Evolutionary conservation across 2,888 invertebrate genomes (phyloP).

Genomic region (Spodoptera picta): DNA sequence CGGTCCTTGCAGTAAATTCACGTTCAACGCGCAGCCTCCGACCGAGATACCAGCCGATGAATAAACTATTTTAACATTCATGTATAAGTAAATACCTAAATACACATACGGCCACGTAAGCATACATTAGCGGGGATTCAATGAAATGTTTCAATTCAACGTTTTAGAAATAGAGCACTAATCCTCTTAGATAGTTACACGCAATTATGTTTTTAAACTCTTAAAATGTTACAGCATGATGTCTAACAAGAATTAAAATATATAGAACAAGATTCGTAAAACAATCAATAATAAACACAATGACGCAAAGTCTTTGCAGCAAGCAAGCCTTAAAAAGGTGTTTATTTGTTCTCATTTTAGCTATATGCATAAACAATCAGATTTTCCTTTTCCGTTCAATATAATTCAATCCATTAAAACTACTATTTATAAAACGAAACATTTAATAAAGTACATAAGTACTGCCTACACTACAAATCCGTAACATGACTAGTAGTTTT

Average conservation of each 20-base stretch:
- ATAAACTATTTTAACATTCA: constrained; percentile 72
- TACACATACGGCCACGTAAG: constrained; percentile 34
- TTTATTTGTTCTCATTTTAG: no score
- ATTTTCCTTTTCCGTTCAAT: no score
- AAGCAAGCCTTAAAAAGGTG: no score
- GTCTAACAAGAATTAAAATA: no score
- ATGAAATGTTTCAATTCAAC: constrained; percentile 15
- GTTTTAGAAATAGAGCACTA: constrained; percentile 3
- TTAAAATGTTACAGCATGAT: not conserved
- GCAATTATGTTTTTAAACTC: not conserved
- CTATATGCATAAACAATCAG: no score
- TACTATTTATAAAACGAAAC: no score
- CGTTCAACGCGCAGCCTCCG: constrained; percentile 63
- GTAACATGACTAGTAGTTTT: not conserved
- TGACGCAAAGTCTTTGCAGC: no score
- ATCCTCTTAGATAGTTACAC: not conserved
- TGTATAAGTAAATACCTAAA: constrained; percentile 46
- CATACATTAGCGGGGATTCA: constrained; percentile 41
- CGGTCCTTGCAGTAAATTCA: constrained; percentile 79
- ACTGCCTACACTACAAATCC: no score
- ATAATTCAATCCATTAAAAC: no score
- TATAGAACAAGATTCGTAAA: no score
- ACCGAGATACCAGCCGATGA: constrained; percentile 72
- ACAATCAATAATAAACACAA: no score
- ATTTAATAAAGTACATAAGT: not conserved